Conservation (phyloP, 2,113 vertebrate species). For the Nothobranchius furzeri region DNA sequence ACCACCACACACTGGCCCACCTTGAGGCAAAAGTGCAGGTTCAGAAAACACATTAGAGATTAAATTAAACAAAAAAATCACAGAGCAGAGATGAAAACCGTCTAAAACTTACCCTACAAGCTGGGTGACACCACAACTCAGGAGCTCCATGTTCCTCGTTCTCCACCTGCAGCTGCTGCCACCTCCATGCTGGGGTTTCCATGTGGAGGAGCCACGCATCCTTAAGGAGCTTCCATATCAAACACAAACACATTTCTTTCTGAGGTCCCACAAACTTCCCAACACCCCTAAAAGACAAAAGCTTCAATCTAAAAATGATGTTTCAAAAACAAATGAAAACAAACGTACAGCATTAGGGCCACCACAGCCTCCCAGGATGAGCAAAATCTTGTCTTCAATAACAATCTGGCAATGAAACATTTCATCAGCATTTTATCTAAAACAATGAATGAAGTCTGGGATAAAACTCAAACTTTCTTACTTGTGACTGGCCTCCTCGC, state of each 20-base stretch:
- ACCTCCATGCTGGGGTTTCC: conserved; percentile 84
- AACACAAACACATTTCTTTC: neutral
- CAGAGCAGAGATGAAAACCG: neutral
- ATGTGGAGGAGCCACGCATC: conserved; percentile 97
- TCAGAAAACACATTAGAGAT: neutral
- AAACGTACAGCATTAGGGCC: conserved; percentile 96
- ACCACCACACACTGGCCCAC: conserved; percentile 98
- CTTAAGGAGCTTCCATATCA: conserved; percentile 86
- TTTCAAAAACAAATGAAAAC: neutral
- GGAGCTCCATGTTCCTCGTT: conserved; percentile 96
- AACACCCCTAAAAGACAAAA: neutral
- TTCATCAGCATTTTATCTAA: neutral
- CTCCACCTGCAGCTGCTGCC: conserved; percentile 96
- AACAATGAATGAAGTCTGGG: neutral
- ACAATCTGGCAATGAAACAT: conserved; percentile 83
- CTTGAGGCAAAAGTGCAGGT: conserved; percentile 67
- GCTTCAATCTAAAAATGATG: neutral
- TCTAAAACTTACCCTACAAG: conserved; percentile 86
- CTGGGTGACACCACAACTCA: conserved; percentile 96
- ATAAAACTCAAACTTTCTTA: conserved; percentile 53
- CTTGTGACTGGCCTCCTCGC: conserved; percentile 95
- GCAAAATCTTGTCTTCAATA: conserved; percentile 89
- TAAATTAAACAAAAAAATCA: neutral
- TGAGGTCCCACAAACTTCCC: neutral
- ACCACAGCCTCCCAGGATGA: conserved; percentile 95